These are phyloP conservation scores for Allygus modestus DNA, from an alignment of 2,888 invertebrate genomes.

Conservation along the genomic window DNA sequence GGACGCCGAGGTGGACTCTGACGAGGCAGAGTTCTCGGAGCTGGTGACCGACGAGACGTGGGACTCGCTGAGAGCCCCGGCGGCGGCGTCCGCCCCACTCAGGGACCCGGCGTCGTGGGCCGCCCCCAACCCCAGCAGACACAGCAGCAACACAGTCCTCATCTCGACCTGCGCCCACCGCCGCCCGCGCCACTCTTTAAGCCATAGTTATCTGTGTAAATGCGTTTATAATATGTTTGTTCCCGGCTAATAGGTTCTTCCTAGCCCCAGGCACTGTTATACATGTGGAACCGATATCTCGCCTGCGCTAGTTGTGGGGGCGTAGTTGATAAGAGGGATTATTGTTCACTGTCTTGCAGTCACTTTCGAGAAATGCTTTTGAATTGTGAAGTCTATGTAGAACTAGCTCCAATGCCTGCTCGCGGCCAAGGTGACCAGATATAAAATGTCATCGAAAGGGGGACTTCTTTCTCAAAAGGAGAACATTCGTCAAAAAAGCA, in stretches of 20 bases:
- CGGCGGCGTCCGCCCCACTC: not conserved
- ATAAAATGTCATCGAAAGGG: no score
- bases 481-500: no score
- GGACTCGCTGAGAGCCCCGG: not conserved
- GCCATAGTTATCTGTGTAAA: not conserved
- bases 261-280: not conserved
- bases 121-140: not conserved
- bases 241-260: not conserved
- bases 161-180: not conserved
- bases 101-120: not conserved
- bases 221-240: conserved; percentile 35
- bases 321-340: no score
- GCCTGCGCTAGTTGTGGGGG: no score
- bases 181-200: not conserved
- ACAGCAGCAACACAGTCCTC: not conserved
- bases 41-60: not conserved
- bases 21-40: not conserved
- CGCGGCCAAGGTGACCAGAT: no score
- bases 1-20: not conserved
- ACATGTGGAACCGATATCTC: not conserved
- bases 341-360: no score
- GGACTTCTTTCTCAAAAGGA: no score
- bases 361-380: no score
- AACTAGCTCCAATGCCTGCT: no score
- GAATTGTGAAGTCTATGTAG: no score